A percentile compares a stretch with the other conserved stretches of the same genome.
These are phyloP conservation scores for Macaca nemestrina DNA, from an alignment of 2,113 vertebrate species.

Conservation along the genomic window DNA sequence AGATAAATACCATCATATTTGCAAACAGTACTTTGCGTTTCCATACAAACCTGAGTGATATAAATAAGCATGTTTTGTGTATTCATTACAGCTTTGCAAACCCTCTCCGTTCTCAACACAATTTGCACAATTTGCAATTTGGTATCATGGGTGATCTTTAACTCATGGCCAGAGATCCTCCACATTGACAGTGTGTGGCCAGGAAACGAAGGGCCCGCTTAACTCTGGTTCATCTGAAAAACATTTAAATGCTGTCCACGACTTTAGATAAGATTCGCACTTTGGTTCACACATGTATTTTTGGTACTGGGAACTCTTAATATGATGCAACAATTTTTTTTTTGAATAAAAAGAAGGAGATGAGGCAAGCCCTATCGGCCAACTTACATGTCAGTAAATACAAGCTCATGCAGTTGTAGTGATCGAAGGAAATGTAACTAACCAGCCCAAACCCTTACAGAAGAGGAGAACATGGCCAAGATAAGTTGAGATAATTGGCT, in stretches of 20 bases:
- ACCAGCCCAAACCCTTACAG: background rate
- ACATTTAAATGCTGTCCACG: background rate
- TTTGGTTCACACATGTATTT: background rate
- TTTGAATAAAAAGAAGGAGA: background rate
- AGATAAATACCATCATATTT: slow-evolving; percentile 45
- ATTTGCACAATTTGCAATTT: slow-evolving; percentile 40
- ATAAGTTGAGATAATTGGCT: slow-evolving; percentile 33
- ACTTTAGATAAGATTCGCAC: background rate
- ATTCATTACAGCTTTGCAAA: background rate
- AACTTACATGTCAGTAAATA: slow-evolving; percentile 44
- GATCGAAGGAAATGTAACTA: background rate
- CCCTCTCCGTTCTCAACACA: background rate
- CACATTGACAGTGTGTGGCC: background rate
- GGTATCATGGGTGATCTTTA: background rate
- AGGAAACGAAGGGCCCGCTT: background rate
- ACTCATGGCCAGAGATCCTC: background rate
- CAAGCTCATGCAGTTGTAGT: background rate
- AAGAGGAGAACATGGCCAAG: background rate
- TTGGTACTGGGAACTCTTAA: background rate
- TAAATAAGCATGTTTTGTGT: slow-evolving; percentile 17
- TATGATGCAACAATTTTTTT: background rate
- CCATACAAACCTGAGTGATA: slow-evolving; percentile 32
- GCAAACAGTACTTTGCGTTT: slow-evolving; percentile 52
- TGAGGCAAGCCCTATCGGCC: background rate
- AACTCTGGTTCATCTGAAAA: background rate